phyloP scores from a whole-genome alignment of 2,113 vertebrate genomes.

The Lamprotornis superbus region DNA sequence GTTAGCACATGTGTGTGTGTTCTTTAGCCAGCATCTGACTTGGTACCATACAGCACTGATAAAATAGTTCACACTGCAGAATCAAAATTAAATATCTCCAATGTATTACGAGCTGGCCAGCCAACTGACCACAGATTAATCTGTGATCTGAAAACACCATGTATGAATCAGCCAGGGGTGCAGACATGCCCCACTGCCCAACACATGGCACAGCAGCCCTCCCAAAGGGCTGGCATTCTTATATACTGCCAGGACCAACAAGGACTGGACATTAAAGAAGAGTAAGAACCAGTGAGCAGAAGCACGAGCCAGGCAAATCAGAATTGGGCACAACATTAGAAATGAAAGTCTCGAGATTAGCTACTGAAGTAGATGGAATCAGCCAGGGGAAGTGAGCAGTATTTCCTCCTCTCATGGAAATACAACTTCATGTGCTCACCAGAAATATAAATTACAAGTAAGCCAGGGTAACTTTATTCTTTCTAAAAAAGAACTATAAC shows the following conservation, averaged over 20 bases:
- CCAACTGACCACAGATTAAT: background rate
- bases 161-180: background rate
- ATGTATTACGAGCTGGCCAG: background rate
- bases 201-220: fast-evolving
- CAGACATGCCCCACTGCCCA: background rate
- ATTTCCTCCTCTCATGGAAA: background rate
- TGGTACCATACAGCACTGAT: background rate
- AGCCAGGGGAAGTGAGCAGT: background rate
- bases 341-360: background rate
- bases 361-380: background rate
- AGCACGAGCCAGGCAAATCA: background rate
- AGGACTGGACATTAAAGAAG: background rate
- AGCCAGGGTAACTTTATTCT: background rate
- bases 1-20: background rate
- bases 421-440: background rate
- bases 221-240: background rate
- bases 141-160: background rate
- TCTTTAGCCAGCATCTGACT: background rate
- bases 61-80: background rate
- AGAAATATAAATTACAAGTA: background rate
- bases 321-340: background rate
- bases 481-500: background rate
- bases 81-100: background rate
- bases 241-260: background rate
- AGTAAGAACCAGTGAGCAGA: background rate